Conservation (phyloP, 92 coral and sea anemone genomes). For the Desmophyllum pertusum region DNA sequence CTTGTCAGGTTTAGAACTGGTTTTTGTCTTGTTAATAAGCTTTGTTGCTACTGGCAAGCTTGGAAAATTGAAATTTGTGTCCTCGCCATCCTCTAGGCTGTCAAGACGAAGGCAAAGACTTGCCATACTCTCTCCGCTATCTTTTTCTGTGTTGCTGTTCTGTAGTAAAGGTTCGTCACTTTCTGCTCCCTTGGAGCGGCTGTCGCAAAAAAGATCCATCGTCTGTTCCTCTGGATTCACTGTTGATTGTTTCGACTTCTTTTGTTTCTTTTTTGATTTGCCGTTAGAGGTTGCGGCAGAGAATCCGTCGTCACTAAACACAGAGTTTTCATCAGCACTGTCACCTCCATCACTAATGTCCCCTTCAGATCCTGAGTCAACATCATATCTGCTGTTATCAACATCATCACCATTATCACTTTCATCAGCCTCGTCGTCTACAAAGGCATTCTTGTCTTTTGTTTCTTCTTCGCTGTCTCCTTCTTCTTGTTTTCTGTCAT, state of each 20-base stretch:
- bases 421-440: slow-evolving; percentile 70
- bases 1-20: slow-evolving; percentile 37
- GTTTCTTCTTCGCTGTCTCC: slow-evolving; percentile 55
- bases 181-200: slow-evolving; percentile 39
- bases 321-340: slow-evolving; percentile 52
- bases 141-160: slow-evolving; percentile 12
- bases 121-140: slow-evolving; percentile 40
- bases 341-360: slow-evolving; percentile 72
- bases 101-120: slow-evolving; percentile 85
- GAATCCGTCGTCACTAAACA: slow-evolving; percentile 53
- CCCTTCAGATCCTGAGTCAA: slow-evolving; percentile 84
- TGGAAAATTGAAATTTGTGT: slow-evolving; percentile 32
- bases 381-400: slow-evolving; percentile 21
- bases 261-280: slow-evolving; percentile 19
- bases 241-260: background rate
- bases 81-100: slow-evolving; percentile 80
- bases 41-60: slow-evolving; percentile 46
- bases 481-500: slow-evolving; percentile 86
- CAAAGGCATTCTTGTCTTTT: slow-evolving; percentile 44
- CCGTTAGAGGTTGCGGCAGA: background rate
- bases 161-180: slow-evolving; percentile 25
- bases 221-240: slow-evolving; percentile 67
- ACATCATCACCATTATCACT: slow-evolving; percentile 41
- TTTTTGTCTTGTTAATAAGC: slow-evolving; percentile 15
- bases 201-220: slow-evolving; percentile 79